phyloP scores from a whole-genome alignment of 2,113 vertebrate genomes.

The Paradisaea rubra region DNA sequence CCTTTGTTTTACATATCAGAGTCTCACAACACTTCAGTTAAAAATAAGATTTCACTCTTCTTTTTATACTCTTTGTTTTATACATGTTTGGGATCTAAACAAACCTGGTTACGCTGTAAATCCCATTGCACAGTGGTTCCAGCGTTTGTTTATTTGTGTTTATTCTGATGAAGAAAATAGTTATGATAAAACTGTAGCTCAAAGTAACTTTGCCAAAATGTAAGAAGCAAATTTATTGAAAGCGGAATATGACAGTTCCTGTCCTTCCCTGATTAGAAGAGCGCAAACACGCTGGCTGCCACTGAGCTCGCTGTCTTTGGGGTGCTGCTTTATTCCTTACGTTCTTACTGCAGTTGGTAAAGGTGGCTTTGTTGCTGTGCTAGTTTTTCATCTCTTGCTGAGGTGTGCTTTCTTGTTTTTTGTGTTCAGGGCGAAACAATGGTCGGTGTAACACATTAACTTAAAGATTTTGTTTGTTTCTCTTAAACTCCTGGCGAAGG shows the following conservation, averaged over 20 bases:
- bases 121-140: background rate
- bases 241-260: background rate
- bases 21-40: background rate
- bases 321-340: background rate
- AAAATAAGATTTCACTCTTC: background rate
- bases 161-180: background rate
- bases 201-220: background rate
- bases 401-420: background rate
- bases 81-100: background rate
- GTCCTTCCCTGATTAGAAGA: background rate
- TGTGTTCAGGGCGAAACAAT: background rate
- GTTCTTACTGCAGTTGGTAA: background rate
- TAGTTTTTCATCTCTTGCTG: background rate
- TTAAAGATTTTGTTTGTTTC: background rate
- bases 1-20: background rate
- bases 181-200: background rate
- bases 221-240: background rate
- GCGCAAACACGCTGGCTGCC: background rate
- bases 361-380: background rate
- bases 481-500: conserved; percentile 67
- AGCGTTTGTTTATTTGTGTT: background rate
- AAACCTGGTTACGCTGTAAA: background rate
- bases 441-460: background rate
- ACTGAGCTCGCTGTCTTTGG: background rate
- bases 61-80: background rate